phyloP scores from a whole-genome alignment of 1,140 invertebrate genomes.

The Plodia interpunctella region DNA sequence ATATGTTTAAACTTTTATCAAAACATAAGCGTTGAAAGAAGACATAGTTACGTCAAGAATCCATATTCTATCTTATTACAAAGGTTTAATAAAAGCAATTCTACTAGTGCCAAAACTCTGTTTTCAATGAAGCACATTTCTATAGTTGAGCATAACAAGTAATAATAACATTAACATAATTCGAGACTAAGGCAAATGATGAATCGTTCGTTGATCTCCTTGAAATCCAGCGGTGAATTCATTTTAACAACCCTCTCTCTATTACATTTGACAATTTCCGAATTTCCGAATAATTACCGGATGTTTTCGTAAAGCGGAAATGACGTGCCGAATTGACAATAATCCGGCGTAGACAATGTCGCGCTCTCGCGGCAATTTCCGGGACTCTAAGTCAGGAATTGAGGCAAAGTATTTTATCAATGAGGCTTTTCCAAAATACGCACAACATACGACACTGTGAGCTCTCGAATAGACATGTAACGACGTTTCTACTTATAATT shows the following conservation, averaged over 20 bases:
- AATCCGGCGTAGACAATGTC: constrained; percentile 56
- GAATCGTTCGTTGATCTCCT: constrained; percentile 22
- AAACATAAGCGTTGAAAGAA: too few relatives aligned
- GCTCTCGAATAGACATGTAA: too few relatives aligned
- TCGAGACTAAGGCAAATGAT: constrained; percentile 8
- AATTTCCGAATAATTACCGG: constrained; percentile 58
- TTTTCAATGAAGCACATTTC: too few relatives aligned
- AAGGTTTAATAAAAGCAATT: too few relatives aligned
- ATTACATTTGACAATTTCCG: constrained; percentile 53
- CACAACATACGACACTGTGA: not conserved
- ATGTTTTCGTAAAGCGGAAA: constrained; percentile 59
- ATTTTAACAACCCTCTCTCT: constrained; percentile 41
- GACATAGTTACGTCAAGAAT: too few relatives aligned
- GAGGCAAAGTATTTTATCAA: not conserved
- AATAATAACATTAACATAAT: not conserved
- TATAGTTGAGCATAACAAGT: not conserved
- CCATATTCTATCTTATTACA: too few relatives aligned
- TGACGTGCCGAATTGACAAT: constrained; percentile 59
- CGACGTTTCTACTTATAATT: too few relatives aligned
- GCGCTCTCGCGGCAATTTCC: constrained; percentile 56
- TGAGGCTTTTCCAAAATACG: not conserved
- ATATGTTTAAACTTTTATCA: too few relatives aligned
- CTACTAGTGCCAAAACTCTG: too few relatives aligned
- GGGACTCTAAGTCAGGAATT: constrained; percentile 21
- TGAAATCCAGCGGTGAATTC: constrained; percentile 36